phyloP scores from a whole-genome alignment of 2,888 invertebrate species.

The Athalia rosae region DNA sequence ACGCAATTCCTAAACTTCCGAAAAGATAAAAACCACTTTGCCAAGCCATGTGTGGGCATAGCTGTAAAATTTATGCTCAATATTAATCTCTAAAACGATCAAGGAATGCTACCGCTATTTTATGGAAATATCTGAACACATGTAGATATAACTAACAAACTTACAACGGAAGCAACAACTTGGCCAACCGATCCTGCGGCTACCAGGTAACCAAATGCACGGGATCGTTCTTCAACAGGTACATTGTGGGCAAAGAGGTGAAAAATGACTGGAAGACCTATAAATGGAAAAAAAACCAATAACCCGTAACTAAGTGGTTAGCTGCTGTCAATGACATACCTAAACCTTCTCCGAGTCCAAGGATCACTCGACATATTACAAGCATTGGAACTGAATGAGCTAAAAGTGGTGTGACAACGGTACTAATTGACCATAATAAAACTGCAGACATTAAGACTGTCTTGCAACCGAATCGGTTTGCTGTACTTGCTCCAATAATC shows the following conservation, averaged over 20 bases:
- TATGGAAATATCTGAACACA: too few relatives aligned
- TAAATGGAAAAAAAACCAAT: constrained; percentile 52
- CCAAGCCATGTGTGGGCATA: constrained; percentile 83
- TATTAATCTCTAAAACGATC: constrained; percentile 22
- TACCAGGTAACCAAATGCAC: constrained; percentile 84
- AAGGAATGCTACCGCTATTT: background rate
- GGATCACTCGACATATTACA: constrained; percentile 79
- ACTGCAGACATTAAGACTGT: constrained; percentile 81
- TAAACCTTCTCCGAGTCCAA: constrained; percentile 85
- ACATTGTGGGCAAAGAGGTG: constrained; percentile 84
- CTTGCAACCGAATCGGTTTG: constrained; percentile 82
- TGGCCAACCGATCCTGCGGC: constrained; percentile 86
- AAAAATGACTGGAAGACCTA: constrained; percentile 85
- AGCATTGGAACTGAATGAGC: constrained; percentile 80
- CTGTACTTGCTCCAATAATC: constrained; percentile 82
- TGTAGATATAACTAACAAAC: constrained; percentile 54
- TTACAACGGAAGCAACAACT: constrained; percentile 82
- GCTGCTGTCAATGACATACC: constrained; percentile 73
- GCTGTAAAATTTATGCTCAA: constrained; percentile 67
- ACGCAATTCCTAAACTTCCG: constrained; percentile 80
- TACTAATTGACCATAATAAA: constrained; percentile 83
- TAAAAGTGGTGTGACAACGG: constrained; percentile 81
- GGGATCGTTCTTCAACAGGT: constrained; percentile 82
- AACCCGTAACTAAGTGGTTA: background rate
- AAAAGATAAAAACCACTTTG: constrained; percentile 81